Conservation (phyloP, 2,113 vertebrate genomes). For the Micromys minutus region DNA sequence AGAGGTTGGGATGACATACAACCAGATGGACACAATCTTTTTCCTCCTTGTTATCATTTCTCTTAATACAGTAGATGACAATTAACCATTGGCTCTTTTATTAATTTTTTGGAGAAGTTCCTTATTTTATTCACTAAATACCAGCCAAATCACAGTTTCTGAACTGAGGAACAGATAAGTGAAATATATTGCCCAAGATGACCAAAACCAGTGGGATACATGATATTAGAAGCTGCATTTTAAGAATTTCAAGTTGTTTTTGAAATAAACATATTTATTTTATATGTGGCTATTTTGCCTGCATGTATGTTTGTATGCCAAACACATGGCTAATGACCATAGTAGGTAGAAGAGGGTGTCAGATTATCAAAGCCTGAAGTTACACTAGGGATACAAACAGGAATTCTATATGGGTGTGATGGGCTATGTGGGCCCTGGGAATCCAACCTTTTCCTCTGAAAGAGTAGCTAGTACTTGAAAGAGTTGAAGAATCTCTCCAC, state of each 20-base stretch:
- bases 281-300: neutral
- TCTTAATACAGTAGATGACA: neutral
- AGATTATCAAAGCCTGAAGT: neutral
- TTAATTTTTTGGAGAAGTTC: neutral
- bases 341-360: neutral
- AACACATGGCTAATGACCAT: neutral
- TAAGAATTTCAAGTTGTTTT: neutral
- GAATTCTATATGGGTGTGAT: neutral
- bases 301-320: neutral
- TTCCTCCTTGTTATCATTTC: neutral
- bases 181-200: neutral
- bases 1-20: rapidly evolving
- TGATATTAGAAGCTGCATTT: neutral
- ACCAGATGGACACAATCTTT: no score
- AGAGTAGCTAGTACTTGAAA: neutral
- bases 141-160: neutral
- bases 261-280: neutral
- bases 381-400: neutral
- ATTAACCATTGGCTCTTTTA: neutral
- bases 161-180: neutral
- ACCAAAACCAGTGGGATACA: neutral
- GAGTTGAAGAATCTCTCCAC: neutral
- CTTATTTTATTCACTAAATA: neutral
- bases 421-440: neutral
- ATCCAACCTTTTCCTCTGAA: neutral